Percentiles rank a stretch among this genome's conserved stretches.
Conservation (phyloP, 2,797 vertebrate species). For the Tapera naevia region DNA sequence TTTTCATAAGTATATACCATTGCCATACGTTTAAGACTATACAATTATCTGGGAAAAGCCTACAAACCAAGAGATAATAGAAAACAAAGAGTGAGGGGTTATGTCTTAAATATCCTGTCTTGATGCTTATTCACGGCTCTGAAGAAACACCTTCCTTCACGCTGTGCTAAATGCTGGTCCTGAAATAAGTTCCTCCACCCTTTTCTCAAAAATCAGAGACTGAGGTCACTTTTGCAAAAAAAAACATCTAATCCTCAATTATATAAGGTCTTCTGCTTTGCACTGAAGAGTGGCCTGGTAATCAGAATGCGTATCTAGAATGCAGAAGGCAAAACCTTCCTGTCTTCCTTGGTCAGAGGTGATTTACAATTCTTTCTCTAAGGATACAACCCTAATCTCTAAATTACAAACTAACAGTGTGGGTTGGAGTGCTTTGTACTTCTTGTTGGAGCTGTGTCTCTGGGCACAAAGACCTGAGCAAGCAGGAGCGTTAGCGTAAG, state of each 20-base stretch:
- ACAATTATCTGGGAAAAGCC: not conserved
- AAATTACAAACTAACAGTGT: not conserved
- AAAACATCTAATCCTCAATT: not conserved
- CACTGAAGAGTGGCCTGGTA: not conserved
- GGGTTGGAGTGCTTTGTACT: not conserved
- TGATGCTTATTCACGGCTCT: not conserved
- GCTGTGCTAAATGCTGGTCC: not conserved
- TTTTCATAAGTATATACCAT: not conserved
- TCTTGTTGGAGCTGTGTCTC: not conserved
- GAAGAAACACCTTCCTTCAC: not conserved
- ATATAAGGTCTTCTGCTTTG: not conserved
- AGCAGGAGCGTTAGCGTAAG: not conserved
- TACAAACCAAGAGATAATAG: not conserved
- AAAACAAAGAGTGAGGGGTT: not conserved
- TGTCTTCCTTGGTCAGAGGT: not conserved
- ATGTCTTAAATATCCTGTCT: not conserved
- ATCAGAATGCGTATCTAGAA: not conserved
- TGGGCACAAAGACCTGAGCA: not conserved
- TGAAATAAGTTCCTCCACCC: not conserved
- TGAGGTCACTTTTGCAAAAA: not conserved
- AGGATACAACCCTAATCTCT: not conserved
- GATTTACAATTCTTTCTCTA: not conserved
- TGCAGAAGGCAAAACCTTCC: not conserved
- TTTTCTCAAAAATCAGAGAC: not conserved
- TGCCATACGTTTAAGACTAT: not conserved